Evolutionary conservation across 2,113 vertebrate genomes (phyloP).

Genomic region (Cebus imitator): DNA sequence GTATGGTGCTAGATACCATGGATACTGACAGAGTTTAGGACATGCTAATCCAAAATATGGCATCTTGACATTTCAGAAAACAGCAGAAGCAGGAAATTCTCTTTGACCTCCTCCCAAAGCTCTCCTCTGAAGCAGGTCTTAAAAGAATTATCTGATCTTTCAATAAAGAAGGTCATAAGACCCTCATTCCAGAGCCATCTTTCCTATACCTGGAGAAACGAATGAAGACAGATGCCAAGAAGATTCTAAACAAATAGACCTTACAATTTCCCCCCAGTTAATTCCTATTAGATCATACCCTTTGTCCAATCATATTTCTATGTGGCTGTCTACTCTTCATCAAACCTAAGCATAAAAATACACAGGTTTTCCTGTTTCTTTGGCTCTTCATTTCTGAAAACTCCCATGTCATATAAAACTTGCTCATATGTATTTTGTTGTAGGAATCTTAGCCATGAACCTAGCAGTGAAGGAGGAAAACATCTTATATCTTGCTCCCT

Average conservation of each 20-base stretch:
- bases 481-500: background rate
- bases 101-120: background rate
- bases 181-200: background rate
- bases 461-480: background rate
- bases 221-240: background rate
- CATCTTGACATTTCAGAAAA: background rate
- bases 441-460: background rate
- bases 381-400: background rate
- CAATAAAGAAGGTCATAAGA: background rate
- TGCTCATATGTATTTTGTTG: background rate
- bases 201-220: background rate
- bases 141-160: background rate
- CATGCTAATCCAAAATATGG: background rate
- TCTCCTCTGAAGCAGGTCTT: background rate
- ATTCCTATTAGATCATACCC: too few relatives aligned
- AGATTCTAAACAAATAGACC: background rate
- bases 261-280: background rate
- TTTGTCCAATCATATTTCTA: background rate
- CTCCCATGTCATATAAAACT: background rate
- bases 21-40: background rate
- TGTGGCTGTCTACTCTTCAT: background rate
- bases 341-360: background rate
- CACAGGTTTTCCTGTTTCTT: background rate
- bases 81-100: background rate
- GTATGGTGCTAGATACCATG: background rate